Base-by-base conservation (phyloP, 2,113 vertebrate species). In the Dicerorhinus sumatrensis region DNA sequence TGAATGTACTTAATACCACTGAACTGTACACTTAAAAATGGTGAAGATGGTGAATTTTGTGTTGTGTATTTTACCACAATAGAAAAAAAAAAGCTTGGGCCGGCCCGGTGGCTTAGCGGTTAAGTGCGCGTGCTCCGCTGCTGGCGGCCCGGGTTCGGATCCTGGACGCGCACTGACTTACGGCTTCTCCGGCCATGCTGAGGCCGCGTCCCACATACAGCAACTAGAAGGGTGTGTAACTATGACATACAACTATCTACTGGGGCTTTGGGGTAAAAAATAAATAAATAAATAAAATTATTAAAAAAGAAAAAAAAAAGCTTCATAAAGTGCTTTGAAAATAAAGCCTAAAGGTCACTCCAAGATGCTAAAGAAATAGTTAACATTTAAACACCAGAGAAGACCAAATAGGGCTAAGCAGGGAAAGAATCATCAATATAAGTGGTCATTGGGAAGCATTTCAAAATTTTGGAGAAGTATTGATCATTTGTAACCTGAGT, bases 321-420 rank as follows among this genome's bases (percentile, higher is more conserved):
- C 42, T 42, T 75, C 11, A 69, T 48, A 29, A 93, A 84, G 18
- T 62, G 31, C 75, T 91, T 95, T 81, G 93, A 89, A 65, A 94
- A 46, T 76, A 76, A 70, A 72, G 7, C 8, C 25, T 13, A 13
- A 65, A 3, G 10, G 33, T 73, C 21, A 72, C 51, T 80, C 48
- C 6, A 67, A 92, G 42, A 54, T 69, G 42, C 36, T 67, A 63
- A 87, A 94, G 42, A 88, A 83, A 87, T 1, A 6, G 12, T 63
- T 76, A 72, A 31, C 31, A 79, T 58, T 65, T 82, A 90, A 70
- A 87, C 12, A 46, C 20, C 14, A 36, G 21, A 75, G 58, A 56
- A 10, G 69, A 56, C 54, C 48, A 25, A 73, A 60, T 3, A 60
- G 13, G 46, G 20, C n/a, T 46, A 76, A 65, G 36, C 36, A 8